Evolutionary conservation across 2,113 vertebrate genomes (phyloP).

Genomic region (Oxyruncus cristatus): DNA sequence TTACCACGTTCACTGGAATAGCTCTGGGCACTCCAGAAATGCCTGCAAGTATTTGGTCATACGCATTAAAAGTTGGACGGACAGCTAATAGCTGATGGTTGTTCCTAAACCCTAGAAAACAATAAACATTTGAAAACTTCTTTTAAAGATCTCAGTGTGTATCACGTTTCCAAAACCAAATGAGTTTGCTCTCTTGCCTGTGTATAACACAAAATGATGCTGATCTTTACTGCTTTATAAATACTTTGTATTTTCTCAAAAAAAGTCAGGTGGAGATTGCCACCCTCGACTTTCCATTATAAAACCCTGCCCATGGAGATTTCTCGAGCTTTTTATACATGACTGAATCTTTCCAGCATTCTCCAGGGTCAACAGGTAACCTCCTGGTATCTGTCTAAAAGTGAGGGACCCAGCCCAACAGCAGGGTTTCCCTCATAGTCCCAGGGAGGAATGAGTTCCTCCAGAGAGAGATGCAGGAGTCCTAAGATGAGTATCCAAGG

Average conservation of each 20-base stretch:
- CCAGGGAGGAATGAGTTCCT: background rate
- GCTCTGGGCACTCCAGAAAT: constrained; percentile 59
- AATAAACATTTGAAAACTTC: background rate
- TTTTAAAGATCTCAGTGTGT: background rate
- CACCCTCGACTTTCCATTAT: background rate
- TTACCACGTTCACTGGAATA: constrained; percentile 43
- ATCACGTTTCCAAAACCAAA: background rate
- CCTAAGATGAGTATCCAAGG: background rate
- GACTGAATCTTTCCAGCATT: background rate
- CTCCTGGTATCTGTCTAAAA: background rate
- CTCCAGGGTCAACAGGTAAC: background rate
- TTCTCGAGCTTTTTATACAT: background rate
- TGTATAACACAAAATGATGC: background rate
- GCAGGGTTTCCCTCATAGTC: background rate
- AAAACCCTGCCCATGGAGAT: rapidly evolving
- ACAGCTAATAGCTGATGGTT: constrained; percentile 9
- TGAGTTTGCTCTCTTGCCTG: background rate
- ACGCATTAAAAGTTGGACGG: constrained; percentile 4
- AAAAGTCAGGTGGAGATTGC: background rate
- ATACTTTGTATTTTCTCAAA: background rate
- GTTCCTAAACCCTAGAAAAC: background rate
- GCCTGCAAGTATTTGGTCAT: constrained; percentile 55
- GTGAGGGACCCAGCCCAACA: background rate
- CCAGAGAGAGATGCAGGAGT: background rate
- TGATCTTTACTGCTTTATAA: background rate